Evolutionary conservation across 1,140 invertebrate genomes (phyloP), one percentile per base, ranked within the genome.

Genomic region (Solenopsis invicta): DNA sequence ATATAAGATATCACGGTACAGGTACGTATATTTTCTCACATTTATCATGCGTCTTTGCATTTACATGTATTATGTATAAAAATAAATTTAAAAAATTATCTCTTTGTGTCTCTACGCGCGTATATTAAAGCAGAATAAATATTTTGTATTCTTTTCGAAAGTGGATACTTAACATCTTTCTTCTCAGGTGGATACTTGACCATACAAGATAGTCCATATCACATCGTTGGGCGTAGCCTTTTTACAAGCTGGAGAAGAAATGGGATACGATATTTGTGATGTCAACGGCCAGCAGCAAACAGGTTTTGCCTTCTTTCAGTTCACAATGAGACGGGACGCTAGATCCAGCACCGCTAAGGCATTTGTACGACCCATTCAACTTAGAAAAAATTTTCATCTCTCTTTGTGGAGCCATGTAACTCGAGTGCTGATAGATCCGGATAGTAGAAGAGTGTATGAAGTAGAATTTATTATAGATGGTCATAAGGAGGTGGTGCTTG

Each of bases 231-330:
- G 97, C 0, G 95, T 96, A n/a, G 97, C 97, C 0, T 98, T 98
- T 92, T 95, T 99, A 0, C 97, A 99, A 96, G 98, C 98, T 0
- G 98, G 98, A 52, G 96, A 98, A 93, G 98, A 99, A 93, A 98
- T 99, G 97, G 98, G 98, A 59, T 98, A 98, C 94, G 97, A 98
- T 64, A 97, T 98, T 9, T 91, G 97, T 0, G 97, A 97, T 93
- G 95, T 98, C 69, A 98, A 98, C 94, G 97, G 98, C 9, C 96
- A 97, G 0, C 96, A 97, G 88, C 98, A 98, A 93, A 98, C 98
- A 0, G 98, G 98, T 6, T 98, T 98, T 91, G 96, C 97, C 0
- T 96, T 98, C 80, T 98, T 97, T 77, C 98, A 98, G 93, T 98
- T 96, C 91, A 98, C 98, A 4, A 98, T 98, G 96, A 95, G 98